Base-by-base conservation (phyloP, 2,888 invertebrate species). In the Stomorhina lunata region DNA sequence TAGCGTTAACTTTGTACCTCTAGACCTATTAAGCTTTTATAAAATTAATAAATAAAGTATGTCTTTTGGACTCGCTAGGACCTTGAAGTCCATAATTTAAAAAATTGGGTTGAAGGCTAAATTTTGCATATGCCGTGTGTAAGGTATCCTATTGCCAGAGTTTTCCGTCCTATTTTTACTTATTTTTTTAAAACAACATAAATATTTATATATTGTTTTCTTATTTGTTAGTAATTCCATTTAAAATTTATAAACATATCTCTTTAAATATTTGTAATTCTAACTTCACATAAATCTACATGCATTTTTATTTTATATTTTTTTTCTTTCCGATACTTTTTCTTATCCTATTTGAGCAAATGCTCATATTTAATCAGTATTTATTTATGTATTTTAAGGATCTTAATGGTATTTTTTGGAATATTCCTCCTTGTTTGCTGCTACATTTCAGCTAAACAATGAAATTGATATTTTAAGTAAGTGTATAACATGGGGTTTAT, bases 401-500 rank as follows among this genome's bases (percentile, higher is more conserved):
- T 55, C 57, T 65, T 75, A 80, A 76, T 76, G 75, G 48, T 29
- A 65, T 75, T 69, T 53, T n/a, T 53, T 20, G 32, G 32, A 15
- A 15, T 71, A 20, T 22, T 22, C n/a, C 12, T 37, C 7, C 34
- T 4, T 55, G 10, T 43, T 43, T 17, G n/a, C 17, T 37, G 12
- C 37, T 37, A 37, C 17, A 40, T 63, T 68, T 53, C 20, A 55
- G 40, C 17, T 40, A 22, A n/a, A 68, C 37, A 61, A 77, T 71
- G 80, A 65, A 75, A 80, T 57, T 80, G 80, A 76, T 80, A 80
- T 80, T 80, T 75, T 75, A 76, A 76, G 80, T 48, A 80, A 80
- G 59, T 77, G 77, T 77, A 53, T 69, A 69, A 69, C 77, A 77
- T 61, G 53, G 55, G 69, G 29, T 68, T 77, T 61, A 43, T 32